phyloP scores from a whole-genome alignment of 2,888 invertebrate species.

The Coleophora flavipennella region DNA sequence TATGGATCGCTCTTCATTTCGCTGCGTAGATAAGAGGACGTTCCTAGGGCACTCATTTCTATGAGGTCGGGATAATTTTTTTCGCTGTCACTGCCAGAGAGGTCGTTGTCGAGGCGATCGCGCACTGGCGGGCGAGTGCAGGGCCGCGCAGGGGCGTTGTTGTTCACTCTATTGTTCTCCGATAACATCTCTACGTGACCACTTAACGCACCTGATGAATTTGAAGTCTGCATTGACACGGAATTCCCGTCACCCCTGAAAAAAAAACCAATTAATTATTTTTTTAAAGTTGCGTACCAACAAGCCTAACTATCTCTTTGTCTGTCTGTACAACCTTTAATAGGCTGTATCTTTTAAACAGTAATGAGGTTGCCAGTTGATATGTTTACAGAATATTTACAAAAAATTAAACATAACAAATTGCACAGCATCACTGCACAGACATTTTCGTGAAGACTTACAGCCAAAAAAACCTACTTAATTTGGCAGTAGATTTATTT shows the following conservation, averaged over 20 bases:
- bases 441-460: too few relatives aligned
- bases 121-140: slow-evolving; percentile 49
- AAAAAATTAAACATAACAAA: too few relatives aligned
- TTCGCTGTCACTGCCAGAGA: slow-evolving; percentile 65
- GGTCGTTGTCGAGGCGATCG: slow-evolving; percentile 61
- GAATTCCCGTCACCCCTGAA: slow-evolving; percentile 57
- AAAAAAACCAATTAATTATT: slow-evolving; percentile 17
- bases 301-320: too few relatives aligned
- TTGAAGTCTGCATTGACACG: slow-evolving; percentile 72
- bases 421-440: too few relatives aligned
- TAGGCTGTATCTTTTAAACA: too few relatives aligned
- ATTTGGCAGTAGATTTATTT: too few relatives aligned
- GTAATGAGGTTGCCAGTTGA: too few relatives aligned
- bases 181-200: slow-evolving; percentile 49
- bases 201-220: slow-evolving; percentile 59
- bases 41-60: slow-evolving; percentile 63
- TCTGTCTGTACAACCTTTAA: too few relatives aligned
- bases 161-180: slow-evolving; percentile 54
- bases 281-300: too few relatives aligned
- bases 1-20: slow-evolving; percentile 59
- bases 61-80: slow-evolving; percentile 72
- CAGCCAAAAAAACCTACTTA: too few relatives aligned
- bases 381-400: too few relatives aligned
- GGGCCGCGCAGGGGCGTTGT: slow-evolving; percentile 40
- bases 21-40: slow-evolving; percentile 49